Conservation (phyloP, 2,797 vertebrate genomes). For the Rhincodon typus region DNA sequence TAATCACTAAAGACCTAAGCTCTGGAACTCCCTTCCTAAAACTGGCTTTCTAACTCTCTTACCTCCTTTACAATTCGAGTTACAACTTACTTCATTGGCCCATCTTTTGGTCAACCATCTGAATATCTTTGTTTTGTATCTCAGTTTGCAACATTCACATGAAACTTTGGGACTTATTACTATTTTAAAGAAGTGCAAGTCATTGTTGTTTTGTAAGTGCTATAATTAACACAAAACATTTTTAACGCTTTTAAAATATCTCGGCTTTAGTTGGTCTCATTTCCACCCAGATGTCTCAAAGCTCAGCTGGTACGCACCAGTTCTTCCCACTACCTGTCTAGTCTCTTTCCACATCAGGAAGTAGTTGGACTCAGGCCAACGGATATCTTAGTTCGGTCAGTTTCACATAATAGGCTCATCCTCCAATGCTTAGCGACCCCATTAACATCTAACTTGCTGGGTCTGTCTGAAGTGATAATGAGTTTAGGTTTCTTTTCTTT, state of each 20-base stretch:
- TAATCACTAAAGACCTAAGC: background rate
- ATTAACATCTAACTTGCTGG: background rate
- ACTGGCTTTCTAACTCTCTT: background rate
- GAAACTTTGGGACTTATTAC: background rate
- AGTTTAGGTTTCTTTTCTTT: background rate
- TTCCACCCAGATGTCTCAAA: slow-evolving; percentile 19
- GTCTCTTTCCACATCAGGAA: slow-evolving; percentile 32
- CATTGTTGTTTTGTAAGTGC: background rate
- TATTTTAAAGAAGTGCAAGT: background rate
- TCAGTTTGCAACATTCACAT: background rate
- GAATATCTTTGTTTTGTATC: background rate
- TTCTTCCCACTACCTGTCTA: background rate
- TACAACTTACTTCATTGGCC: background rate
- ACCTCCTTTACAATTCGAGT: background rate
- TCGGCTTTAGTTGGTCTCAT: background rate
- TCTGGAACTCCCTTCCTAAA: background rate
- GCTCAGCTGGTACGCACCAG: background rate
- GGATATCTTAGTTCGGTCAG: background rate
- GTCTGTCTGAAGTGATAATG: background rate
- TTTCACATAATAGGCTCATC: background rate
- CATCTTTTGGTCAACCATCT: background rate
- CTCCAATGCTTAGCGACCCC: background rate
- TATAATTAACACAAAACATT: background rate
- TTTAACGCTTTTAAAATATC: slow-evolving; percentile 17
- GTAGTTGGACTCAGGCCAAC: slow-evolving; percentile 4